These are phyloP conservation scores for Eumeta japonica DNA, from an alignment of 1,140 invertebrate genomes.

Conservation along the genomic window DNA sequence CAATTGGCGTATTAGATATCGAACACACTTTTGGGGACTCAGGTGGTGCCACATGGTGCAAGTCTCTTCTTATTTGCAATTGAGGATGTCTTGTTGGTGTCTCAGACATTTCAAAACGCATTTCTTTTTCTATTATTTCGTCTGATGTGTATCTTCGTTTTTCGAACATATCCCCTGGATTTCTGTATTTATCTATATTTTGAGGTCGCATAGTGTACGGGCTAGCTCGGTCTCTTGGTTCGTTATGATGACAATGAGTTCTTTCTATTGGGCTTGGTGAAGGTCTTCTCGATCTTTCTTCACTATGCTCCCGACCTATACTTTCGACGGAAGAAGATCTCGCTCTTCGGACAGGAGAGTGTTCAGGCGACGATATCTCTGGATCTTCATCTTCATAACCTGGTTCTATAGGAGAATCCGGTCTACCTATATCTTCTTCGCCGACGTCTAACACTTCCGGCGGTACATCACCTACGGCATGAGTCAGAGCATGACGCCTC, in stretches of 20 bases:
- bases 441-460: slow-evolving; percentile 65
- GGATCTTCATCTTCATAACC: slow-evolving; percentile 61
- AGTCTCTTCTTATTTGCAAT: slow-evolving; percentile 70
- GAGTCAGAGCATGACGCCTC: slow-evolving; percentile 78
- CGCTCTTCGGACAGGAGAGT: slow-evolving; percentile 57
- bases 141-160: slow-evolving; percentile 57
- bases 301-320: slow-evolving; percentile 46
- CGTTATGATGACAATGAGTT: slow-evolving; percentile 67
- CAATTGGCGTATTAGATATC: slow-evolving; percentile 48
- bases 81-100: slow-evolving; percentile 45
- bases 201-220: slow-evolving; percentile 68
- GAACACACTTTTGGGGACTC: slow-evolving; percentile 52
- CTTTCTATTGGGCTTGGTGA: slow-evolving; percentile 55
- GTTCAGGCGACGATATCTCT: slow-evolving; percentile 60
- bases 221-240: slow-evolving; percentile 57
- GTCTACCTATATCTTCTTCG: slow-evolving; percentile 62
- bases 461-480: slow-evolving; percentile 79
- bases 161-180: slow-evolving; percentile 47
- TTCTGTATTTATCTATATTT: slow-evolving; percentile 42
- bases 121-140: slow-evolving; percentile 55
- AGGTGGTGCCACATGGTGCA: slow-evolving; percentile 57
- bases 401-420: slow-evolving; percentile 46
- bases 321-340: slow-evolving; percentile 50
- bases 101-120: slow-evolving; percentile 46
- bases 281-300: slow-evolving; percentile 35